Conservation (phyloP, 2,797 vertebrate species). For the Aphelocoma californica region DNA sequence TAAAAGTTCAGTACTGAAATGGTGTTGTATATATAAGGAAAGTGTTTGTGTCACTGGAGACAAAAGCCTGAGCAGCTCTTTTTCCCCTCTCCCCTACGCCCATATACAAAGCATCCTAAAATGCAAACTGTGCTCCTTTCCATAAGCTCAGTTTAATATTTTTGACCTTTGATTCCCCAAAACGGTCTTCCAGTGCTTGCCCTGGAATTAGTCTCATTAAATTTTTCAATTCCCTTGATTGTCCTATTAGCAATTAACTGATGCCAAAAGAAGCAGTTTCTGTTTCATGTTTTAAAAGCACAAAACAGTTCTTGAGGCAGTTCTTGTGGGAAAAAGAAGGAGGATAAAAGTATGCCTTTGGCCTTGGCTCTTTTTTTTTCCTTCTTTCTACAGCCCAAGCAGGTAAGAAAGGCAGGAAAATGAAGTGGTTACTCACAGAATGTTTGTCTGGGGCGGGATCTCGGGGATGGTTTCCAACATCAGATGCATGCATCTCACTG, state of each 20-base stretch:
- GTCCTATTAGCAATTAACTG: background rate
- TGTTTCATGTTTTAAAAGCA: background rate
- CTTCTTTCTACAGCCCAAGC: background rate
- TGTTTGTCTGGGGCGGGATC: conserved; percentile 65
- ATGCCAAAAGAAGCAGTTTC: background rate
- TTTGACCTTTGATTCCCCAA: background rate
- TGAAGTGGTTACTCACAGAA: conserved; percentile 56
- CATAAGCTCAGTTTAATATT: background rate
- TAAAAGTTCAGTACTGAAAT: background rate
- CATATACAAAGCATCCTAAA: background rate
- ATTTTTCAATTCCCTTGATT: background rate
- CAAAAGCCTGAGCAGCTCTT: background rate
- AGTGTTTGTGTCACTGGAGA: background rate
- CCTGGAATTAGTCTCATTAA: background rate
- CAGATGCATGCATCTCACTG: conserved; percentile 76
- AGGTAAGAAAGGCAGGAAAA: background rate
- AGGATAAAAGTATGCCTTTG: background rate
- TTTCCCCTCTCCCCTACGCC: background rate
- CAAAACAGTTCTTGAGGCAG: background rate
- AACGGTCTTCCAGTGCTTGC: background rate
- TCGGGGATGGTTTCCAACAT: conserved; percentile 72
- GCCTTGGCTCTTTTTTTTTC: background rate
- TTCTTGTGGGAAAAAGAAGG: background rate
- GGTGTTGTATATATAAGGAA: background rate
- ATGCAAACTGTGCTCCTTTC: background rate